Evolutionary conservation across 2,797 vertebrate genomes (phyloP), one percentile per base, ranked within the genome.

Genomic region (Ambastaia sidthimunki): DNA sequence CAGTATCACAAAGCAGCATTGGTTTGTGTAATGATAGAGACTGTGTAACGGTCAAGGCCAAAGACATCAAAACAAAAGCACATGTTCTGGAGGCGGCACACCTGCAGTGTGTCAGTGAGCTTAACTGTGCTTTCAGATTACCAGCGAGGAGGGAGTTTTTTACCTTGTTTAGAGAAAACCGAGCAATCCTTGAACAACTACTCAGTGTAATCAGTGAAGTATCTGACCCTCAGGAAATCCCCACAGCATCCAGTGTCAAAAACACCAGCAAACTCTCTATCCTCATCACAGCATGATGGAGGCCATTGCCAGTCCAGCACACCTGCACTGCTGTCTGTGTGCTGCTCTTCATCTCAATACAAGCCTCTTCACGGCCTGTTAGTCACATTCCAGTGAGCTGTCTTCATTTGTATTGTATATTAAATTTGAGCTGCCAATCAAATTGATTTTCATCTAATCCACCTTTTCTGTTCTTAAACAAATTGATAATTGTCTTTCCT

Each of bases 231-330:
- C 41, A 34, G 60, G 7, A 60, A 52, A 66, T 54, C 48, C 73
- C 62, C n/a, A 52, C 60, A 75, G 11, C 48, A 52, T 75, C 15
- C 37, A 54, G 60, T 66, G 34, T 55, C 9, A 66, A 15, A 37
- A 54, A 75, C 73, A 75, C 37, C 60, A 66, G 73, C 25, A 37
- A 54, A 67, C 62, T 62, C 34, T 50, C 57, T 10, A 4, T 62
- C 57, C 18, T 48, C 13, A 60, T 4, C 57, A n/a, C 15, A 25
- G 18, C 31, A 37, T 34, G 28, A 11, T 37, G 15, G 15, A 62
- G 21, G 21, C 21, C 31, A 13, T 47, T n/a, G 13, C 19, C 48
- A 47, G 74, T 15, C 9, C 28, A 3, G 5, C n/a, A 55, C 62
- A 76, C 62, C 62, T 76, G 62, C 48, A 76, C 48, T 34, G 11